Evolutionary conservation across 2,888 invertebrate species (phyloP), one percentile per base, ranked within the genome.

Genomic region (Eupithecia inturbata): DNA sequence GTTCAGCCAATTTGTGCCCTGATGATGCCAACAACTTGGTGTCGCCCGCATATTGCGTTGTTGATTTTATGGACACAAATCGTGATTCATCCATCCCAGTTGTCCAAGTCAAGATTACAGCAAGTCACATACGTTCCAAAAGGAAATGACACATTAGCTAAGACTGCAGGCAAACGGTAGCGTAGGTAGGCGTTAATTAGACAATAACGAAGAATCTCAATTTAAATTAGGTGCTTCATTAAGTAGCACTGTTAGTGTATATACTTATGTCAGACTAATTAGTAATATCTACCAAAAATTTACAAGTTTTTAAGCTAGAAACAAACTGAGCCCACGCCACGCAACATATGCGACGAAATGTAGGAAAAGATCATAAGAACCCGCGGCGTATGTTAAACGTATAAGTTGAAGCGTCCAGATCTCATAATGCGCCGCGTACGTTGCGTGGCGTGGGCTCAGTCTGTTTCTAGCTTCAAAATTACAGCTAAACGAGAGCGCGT

Each of bases 101-200:
- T n/a, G n/a, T n/a, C n/a, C n/a, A n/a, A n/a, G 3, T 19, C 10
- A 28, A 33, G 33, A 60, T 28, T 28, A 28, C 16, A 33, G 33
- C 16, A n/a, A 31, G n/a, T 53, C 3, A 22, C 49, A 22, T 9
- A 31, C 19, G 16, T 28, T 62, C 28, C 19, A 26, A 66, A 66
- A 66, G 66, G 66, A 66, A 66, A 60, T 57, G 31, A 68, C 41
- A 26, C 68, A 67, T 49, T 31, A n/a, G 45, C 19, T 45, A 45
- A 68, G n/a, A 62, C 16, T 39, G 5, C 67, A 67, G 60, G 26
- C 57, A 60, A 69, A 39, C 57, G 16, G 60, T 28, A 39, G 62
- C 28, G 68, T 69, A 69, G 62, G 70, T 45, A 33, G 70, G 62
- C 16, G 72, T 49, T 68, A 72, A 68, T 72, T 68, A 68, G 62